Evolutionary conservation across 2,113 vertebrate genomes (phyloP), one percentile per base, ranked within the genome.

Genomic region (Ivindomyrus marchei): DNA sequence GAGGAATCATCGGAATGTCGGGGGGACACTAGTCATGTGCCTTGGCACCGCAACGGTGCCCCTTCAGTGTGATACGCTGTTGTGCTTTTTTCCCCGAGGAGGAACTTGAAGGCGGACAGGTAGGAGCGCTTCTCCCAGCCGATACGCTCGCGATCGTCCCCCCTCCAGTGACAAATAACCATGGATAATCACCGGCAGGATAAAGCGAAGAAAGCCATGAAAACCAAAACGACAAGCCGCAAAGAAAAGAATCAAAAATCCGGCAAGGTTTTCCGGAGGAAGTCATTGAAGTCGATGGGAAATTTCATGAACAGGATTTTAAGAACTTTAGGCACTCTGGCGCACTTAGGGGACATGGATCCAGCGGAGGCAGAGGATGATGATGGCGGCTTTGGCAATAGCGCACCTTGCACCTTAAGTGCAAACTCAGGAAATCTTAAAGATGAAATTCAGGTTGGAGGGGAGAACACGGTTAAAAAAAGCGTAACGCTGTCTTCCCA

Each of bases 271-370:
- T 89, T 88, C 50, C 70, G 95, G 62, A 94, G 95, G 91, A 95
- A 94, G 90, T 96, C 97, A 88, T 93, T 97, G 91, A 95, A 95
- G 77, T 97, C 96, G 74, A 92, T 97, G 52, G 96, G 97, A 90
- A 94, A 95, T 93, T 97, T 97, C 89, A 95, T 97, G 94, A 95
- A 95, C 89, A 94, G 96, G 93, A 93, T 97, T 90, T 92, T 97
- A 52, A 96, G 95, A 95, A 97, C 95, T 96, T 96, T 97, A 92
- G 94, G 94, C 92, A 95, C 94, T 94, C 95, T 96, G 92, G 94
- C 95, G 90, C 95, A 95, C 95, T 94, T 96, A 88, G 95, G 94
- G 88, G 95, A 95, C 89, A 93, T 91, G 56, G 92, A 94, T 24
- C 88, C 93, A 86, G 92, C 92, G 62, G 95, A 94, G 90, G 91